Base-by-base conservation (phyloP, 2,888 invertebrate genomes). In the Tachystola acroxantha region DNA sequence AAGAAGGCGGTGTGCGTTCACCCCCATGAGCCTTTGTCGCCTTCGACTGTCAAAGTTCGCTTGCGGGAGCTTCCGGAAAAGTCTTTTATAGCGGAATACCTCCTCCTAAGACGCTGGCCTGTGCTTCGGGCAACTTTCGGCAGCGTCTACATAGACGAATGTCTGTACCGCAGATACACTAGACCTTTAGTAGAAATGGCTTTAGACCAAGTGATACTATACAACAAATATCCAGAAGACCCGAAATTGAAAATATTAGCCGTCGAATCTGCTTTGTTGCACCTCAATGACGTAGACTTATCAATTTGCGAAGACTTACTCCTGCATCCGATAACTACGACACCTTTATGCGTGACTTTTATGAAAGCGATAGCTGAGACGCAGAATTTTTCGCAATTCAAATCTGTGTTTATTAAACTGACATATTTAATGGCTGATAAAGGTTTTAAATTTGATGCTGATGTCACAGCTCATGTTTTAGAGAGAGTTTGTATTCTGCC, bases 341-440 rank as follows among this genome's bases (percentile, higher is more conserved):
- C 40, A 0, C 22, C 55, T 1, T 40, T 82, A 1, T 81, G 80
- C 32, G 75, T 80, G 12, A 45, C 55, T 0, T 70, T 75, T 2
- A 62, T 85, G 54, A 39, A 56, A 10, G 50, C 58, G 0, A 64
- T 85, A 37, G 73, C 77, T 0, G 47, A 61, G 5, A 72, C 81
- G 1, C 77, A 72, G 32, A 85, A 86, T 48, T 84, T 86, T 46
- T 62, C 72, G 0, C 61, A 79, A 4, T 86, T 84, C 48, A 78
- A 71, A 44, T 20, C 22, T 0, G 66, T 78, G 13, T 84, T 82
- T 43, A 45, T 72, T 3, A 71, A 64, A 36, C 48, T 85, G 6
- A 65, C 70, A 0, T 39, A 59, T 6, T 73, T 74, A 28, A 66
- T 81, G 42, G 58, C 59, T 1, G 19, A 43, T 0, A 52, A 54